Evolutionary conservation across 2,113 vertebrate species (phyloP).

Genomic region (Oreochromis niloticus): DNA sequence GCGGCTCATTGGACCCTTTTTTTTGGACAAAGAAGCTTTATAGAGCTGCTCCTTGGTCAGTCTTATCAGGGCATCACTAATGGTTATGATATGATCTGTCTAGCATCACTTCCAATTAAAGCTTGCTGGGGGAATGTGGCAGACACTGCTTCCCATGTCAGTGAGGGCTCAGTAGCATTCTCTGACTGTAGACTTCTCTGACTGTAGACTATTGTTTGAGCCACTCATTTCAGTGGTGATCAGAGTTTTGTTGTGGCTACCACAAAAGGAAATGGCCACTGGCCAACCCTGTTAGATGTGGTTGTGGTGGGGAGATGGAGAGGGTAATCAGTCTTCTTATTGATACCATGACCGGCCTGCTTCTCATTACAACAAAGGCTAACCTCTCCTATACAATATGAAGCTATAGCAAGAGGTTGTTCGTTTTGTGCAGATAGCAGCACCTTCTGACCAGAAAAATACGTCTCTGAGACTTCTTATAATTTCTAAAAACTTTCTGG

Average conservation of each 20-base stretch:
- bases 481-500: constrained; percentile 24
- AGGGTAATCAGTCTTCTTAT: constrained; percentile 68
- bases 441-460: constrained; percentile 2
- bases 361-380: constrained; percentile 47
- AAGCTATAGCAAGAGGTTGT: constrained; percentile 35
- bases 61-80: constrained; percentile 71
- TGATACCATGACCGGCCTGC: constrained; percentile 55
- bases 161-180: constrained; percentile 10
- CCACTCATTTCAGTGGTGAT: constrained; percentile 58
- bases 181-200: constrained; percentile 50
- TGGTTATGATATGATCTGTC: constrained; percentile 73
- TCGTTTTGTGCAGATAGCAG: constrained; percentile 28
- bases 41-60: constrained; percentile 55
- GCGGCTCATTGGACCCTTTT: constrained; percentile 40
- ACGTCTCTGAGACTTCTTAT: background rate
- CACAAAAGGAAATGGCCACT: constrained; percentile 63
- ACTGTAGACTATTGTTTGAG: constrained; percentile 68
- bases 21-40: constrained; percentile 58
- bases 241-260: constrained; percentile 64
- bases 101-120: constrained; percentile 71
- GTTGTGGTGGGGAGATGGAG: constrained; percentile 50
- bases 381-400: constrained; percentile 49
- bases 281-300: constrained; percentile 62
- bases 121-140: constrained; percentile 47
- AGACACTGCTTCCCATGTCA: constrained; percentile 8